Percentiles rank a stretch among this genome's conserved stretches.
Conservation (phyloP, 1,140 invertebrate species). For the Philotrypesis tridentata region DNA sequence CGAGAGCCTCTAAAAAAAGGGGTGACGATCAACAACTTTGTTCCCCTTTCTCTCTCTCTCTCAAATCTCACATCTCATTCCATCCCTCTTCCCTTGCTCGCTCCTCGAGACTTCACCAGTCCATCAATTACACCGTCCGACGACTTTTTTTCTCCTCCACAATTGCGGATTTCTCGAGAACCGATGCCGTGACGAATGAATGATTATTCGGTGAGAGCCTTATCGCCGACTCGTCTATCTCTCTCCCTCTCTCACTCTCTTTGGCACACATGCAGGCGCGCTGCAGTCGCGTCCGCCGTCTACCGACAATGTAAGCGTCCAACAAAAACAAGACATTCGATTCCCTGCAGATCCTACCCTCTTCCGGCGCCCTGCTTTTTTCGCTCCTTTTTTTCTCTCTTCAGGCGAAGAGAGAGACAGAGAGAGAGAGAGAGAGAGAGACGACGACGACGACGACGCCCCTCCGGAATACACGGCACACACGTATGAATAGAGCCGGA, state of each 20-base stretch:
- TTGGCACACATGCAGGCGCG: no score
- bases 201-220: no score
- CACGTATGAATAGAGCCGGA: slow-evolving; percentile 69
- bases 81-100: slow-evolving; percentile 1
- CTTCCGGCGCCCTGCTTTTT: slow-evolving; percentile 50
- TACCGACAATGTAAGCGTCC: background rate
- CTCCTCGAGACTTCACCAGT: slow-evolving; percentile 52
- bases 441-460: no score
- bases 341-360: slow-evolving; percentile 49
- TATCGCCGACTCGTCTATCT: no score
- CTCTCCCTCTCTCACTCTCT: no score
- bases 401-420: no score
- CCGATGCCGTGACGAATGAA: slow-evolving; percentile 47
- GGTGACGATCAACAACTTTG: slow-evolving; percentile 39
- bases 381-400: slow-evolving; percentile 27
- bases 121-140: slow-evolving; percentile 64
- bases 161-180: slow-evolving; percentile 68
- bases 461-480: slow-evolving; percentile 31
- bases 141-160: slow-evolving; percentile 63
- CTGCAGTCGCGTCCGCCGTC: no score
- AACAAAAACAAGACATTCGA: slow-evolving; percentile 40
- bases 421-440: no score
- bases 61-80: slow-evolving; percentile 28
- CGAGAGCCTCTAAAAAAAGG: slow-evolving; percentile 30
- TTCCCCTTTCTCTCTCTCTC: slow-evolving; percentile 30